Evolutionary conservation across 2,888 invertebrate genomes (phyloP), one percentile per base, ranked within the genome.

Genomic region (Rhagonycha fulva): DNA sequence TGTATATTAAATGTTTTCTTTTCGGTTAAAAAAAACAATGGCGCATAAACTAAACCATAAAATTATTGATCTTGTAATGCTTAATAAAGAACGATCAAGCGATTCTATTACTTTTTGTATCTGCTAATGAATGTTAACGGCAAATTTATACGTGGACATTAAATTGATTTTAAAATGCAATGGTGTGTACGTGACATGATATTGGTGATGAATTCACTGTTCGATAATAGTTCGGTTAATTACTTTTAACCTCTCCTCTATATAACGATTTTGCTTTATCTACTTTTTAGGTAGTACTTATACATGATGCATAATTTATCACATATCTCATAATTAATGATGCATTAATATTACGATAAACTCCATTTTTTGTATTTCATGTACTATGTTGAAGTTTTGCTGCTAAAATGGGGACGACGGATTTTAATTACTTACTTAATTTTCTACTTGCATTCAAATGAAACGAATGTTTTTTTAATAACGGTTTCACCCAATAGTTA

Each of bases 121-220:
- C 68, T 62, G 63, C 69, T 72, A 69, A 72, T 75, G 68, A 74
- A 71, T 75, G 68, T 72, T 73, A 76, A 76, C 76, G 68, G 73
- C 76, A 70, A 67, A 72, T 73, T 76, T 76, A 76, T 76, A 73
- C 76, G 68, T 30, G 76, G 62, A 62, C 68, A 70, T 68, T 70
- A 72, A 76, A 76, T 76, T 76, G 69, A 72, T 76, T 76, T 70
- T 30, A 68, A 76, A 76, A 76, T 70, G 62, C 72, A 76, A 75
- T 75, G 63, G 63, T 69, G 68, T 63, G 71, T 72, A 72, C 71
- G 75, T 71, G 71, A 75, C 71, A 67, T 72, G 68, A 47, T 75
- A 63, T 70, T 74, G 63, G 74, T 70, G 74, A 74, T 73, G 75
- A 75, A 62, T 71, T 67, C 71, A 19, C 47, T 71, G 71, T 71